Evolutionary conservation across 2,888 invertebrate species (phyloP), one percentile per base, ranked within the genome.

Genomic region (Trissoscelio sp.): DNA sequence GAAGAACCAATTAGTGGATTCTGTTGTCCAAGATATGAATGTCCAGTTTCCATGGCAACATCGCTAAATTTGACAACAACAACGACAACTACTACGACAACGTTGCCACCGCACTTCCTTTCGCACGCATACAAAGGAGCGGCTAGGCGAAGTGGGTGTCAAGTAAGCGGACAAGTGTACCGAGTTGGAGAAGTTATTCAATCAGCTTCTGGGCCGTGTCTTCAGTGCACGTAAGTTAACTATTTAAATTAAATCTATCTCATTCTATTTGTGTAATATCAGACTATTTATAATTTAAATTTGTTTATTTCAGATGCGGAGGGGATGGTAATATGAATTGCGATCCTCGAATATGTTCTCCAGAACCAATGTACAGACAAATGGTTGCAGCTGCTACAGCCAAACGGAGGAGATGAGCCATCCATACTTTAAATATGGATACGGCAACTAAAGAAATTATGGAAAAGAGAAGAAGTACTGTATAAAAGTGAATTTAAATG

Each of bases 21-120:
- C 94, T 98, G 98, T 91, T 98, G 98, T 92, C 98, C 98, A 58
- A 93, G 97, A 87, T 98, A 97, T 91, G 97, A 97, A 92, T 98
- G 98, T 90, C 97, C 96, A 11, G 97, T 97, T 11, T 96, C 96
- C 1, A 96, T 96, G 96, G 96, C 96, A 39, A 95, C 95, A 31
- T 94, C 95, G 75, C 93, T 96, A 60, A 97, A 97, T 90, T 92
- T 96, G 82, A 96, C 96, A 34, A 96, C 97, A n/a, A 96, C 96
- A 34, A 96, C 96, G 1, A 96, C 97, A 14, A 96, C 97, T 31
- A 96, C 97, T 22, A 96, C 96, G 42, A 96, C 96, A 82, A 96
- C 96, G 81, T 92, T 97, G 88, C 96, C 97, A 81, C 97, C 97
- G 57, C 96, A 96, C 88, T 96, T 96, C 93, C 93, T 95, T 74